phyloP scores from a whole-genome alignment of 2,888 invertebrate species.

The Tuberolachnus salignus region DNA sequence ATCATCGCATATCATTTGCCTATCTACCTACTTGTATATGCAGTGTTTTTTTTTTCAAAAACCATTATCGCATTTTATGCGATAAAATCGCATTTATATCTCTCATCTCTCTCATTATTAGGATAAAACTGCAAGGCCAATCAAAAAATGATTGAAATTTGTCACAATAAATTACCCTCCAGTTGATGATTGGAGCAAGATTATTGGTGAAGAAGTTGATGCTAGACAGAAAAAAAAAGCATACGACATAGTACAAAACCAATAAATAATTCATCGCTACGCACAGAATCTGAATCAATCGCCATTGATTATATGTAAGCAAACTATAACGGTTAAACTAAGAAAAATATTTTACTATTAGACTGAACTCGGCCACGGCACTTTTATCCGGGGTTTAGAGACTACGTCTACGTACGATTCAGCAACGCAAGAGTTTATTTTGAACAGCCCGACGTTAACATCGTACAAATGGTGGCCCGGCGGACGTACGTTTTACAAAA shows the following conservation, averaged over 20 bases:
- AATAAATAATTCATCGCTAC: too few relatives aligned
- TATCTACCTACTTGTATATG: not conserved
- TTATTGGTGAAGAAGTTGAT: too few relatives aligned
- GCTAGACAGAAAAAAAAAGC: too few relatives aligned
- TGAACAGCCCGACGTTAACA: slow-evolving; percentile 85
- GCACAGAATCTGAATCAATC: too few relatives aligned
- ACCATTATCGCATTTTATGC: not conserved
- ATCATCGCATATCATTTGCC: not conserved
- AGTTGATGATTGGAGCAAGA: too few relatives aligned
- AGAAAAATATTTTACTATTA: slow-evolving; percentile 63
- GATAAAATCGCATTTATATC: too few relatives aligned
- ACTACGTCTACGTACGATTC: slow-evolving; percentile 91
- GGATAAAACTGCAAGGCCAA: too few relatives aligned
- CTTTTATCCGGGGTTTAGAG: slow-evolving; percentile 89
- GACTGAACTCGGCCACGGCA: slow-evolving; percentile 95
- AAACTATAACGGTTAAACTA: not conserved
- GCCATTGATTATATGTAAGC: too few relatives aligned
- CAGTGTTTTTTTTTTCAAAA: not conserved
- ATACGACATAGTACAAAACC: too few relatives aligned
- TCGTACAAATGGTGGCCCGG: slow-evolving; percentile 98
- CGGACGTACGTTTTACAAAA: slow-evolving; percentile 72
- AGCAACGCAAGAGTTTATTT: slow-evolving; percentile 79
- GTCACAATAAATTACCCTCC: too few relatives aligned
- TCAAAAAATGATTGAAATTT: too few relatives aligned
- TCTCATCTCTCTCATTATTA: too few relatives aligned